Evolutionary conservation across 2,797 vertebrate genomes (phyloP).

Genomic region (Ataeniobius toweri): DNA sequence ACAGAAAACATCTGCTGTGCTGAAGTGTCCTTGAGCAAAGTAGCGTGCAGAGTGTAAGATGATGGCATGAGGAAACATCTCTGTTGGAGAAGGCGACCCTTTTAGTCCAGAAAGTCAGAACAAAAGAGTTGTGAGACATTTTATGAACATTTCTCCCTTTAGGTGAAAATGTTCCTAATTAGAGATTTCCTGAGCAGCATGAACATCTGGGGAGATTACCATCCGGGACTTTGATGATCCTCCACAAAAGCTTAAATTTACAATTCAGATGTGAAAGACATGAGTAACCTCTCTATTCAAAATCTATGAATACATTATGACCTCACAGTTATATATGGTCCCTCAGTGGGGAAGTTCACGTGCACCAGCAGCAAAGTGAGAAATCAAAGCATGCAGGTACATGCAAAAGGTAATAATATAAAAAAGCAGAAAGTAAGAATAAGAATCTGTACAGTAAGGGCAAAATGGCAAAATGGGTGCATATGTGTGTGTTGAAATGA

Average conservation of each 20-base stretch:
- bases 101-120: not conserved
- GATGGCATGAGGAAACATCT: not conserved
- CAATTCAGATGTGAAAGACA: constrained; percentile 38
- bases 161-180: constrained; percentile 43
- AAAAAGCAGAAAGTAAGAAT: too few relatives aligned
- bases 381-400: too few relatives aligned
- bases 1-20: constrained; percentile 39
- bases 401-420: too few relatives aligned
- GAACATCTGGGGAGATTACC: constrained; percentile 52
- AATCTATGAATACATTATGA: not conserved
- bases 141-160: constrained; percentile 26
- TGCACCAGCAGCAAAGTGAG: too few relatives aligned
- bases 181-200: constrained; percentile 39
- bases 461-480: too few relatives aligned
- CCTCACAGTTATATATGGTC: not conserved
- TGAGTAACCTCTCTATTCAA: constrained; percentile 24
- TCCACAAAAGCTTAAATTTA: constrained; percentile 47
- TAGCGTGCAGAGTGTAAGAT: constrained; percentile 5
- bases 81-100: constrained; percentile 7
- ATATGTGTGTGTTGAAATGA: not conserved
- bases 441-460: too few relatives aligned
- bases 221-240: constrained; percentile 39
- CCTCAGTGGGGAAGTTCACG: too few relatives aligned
- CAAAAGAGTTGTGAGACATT: constrained; percentile 18
- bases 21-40: constrained; percentile 54